phyloP scores from a whole-genome alignment of 2,113 vertebrate genomes.

The Circaetus gallicus region DNA sequence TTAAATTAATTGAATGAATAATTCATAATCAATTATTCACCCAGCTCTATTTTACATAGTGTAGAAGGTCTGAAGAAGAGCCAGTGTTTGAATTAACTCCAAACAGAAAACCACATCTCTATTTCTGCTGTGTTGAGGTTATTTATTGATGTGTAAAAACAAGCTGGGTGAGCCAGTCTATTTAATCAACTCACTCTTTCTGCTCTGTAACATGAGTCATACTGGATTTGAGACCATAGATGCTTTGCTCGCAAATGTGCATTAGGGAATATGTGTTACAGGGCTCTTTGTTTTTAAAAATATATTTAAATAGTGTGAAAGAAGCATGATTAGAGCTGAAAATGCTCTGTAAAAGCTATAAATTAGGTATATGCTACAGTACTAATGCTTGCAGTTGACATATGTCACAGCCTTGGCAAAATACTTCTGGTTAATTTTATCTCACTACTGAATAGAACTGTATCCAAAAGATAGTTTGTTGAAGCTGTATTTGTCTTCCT shows the following conservation, averaged over 20 bases:
- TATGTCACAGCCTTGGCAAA: background rate
- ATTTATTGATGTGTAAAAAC: slow-evolving; percentile 67
- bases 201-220: slow-evolving; percentile 31
- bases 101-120: slow-evolving; percentile 51
- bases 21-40: slow-evolving; percentile 64
- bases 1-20: slow-evolving; percentile 70
- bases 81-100: slow-evolving; percentile 60
- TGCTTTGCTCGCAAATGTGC: slow-evolving; percentile 22
- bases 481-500: background rate
- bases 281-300: background rate
- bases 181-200: slow-evolving; percentile 58
- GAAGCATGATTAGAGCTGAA: background rate
- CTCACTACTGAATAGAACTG: background rate
- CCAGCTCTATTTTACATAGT: slow-evolving; percentile 29
- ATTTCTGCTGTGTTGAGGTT: slow-evolving; percentile 54
- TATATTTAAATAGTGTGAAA: slow-evolving; percentile 7
- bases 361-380: background rate
- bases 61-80: slow-evolving; percentile 57
- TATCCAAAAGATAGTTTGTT: background rate
- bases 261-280: slow-evolving; percentile 37
- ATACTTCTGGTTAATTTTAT: background rate
- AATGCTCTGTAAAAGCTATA: background rate
- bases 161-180: slow-evolving; percentile 49
- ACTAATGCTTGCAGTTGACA: background rate
- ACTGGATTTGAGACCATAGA: slow-evolving; percentile 51